Conservation (phyloP, 2,888 invertebrate genomes). For the Drosophila antonietae region DNA sequence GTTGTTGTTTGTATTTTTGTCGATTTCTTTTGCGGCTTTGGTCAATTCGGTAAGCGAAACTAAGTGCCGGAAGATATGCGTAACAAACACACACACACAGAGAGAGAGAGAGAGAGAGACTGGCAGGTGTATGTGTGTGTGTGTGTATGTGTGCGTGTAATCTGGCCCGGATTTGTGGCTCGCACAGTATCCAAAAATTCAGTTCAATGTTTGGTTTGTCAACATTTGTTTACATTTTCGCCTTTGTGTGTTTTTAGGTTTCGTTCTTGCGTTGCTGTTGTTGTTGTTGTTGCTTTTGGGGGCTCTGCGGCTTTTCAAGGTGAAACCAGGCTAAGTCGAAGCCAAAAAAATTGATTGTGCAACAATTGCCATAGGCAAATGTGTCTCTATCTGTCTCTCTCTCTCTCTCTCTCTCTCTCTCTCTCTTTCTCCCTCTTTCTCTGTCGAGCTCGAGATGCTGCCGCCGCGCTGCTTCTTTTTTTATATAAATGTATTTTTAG, state of each 20-base stretch:
- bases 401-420: constrained; percentile 25
- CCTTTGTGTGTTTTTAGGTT: constrained; percentile 18
- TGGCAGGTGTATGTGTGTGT: not conserved
- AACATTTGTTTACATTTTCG: constrained; percentile 59
- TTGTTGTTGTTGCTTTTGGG: not conserved
- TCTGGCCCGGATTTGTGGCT: constrained; percentile 25
- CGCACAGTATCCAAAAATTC: not conserved
- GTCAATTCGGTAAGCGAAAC: constrained; percentile 63
- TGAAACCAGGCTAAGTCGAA: constrained; percentile 27
- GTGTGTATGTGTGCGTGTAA: constrained; percentile 1
- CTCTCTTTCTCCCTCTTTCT: constrained; percentile 7
- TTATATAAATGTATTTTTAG: constrained; percentile 61
- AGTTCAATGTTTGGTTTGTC: constrained; percentile 49
- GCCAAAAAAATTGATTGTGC: constrained; percentile 61
- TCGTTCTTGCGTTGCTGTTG: not conserved
- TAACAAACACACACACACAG: constrained; percentile 41
- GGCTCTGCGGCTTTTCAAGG: constrained; percentile 36
- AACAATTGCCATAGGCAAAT: constrained; percentile 45
- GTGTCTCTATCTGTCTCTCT: constrained; percentile 18
- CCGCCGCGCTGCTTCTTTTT: constrained; percentile 4
- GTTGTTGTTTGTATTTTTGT: not conserved
- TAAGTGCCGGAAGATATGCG: constrained; percentile 78
- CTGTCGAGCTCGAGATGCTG: not conserved
- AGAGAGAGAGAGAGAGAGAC: not conserved
- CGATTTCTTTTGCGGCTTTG: constrained; percentile 34